phyloP scores from a whole-genome alignment of 2,113 vertebrate species.

The Sialia sialis region DNA sequence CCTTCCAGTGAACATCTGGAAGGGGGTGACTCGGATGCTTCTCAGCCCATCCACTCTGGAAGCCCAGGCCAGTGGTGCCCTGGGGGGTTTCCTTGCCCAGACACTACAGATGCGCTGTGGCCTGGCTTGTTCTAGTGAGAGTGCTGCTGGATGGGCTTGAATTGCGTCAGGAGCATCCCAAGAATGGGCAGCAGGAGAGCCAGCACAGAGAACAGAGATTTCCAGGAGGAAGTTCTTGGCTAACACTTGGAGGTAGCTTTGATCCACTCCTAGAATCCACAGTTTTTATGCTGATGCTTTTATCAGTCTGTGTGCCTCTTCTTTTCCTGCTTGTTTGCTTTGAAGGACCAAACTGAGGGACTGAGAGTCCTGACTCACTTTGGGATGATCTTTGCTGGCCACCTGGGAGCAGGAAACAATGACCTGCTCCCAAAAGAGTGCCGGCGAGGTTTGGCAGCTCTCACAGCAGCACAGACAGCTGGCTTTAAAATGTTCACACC shows the following conservation, averaged over 20 bases:
- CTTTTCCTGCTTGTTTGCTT: neutral
- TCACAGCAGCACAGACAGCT: conserved; percentile 13
- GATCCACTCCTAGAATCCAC: neutral
- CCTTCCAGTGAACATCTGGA: neutral
- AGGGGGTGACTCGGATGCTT: neutral
- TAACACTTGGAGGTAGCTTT: neutral
- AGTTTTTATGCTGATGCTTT: neutral
- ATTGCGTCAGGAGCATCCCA: neutral
- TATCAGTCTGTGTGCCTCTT: neutral
- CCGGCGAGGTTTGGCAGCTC: conserved; percentile 2
- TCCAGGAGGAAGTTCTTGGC: neutral
- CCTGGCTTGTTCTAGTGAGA: neutral
- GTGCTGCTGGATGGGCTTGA: neutral
- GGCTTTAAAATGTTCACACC: neutral
- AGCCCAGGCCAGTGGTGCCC: neutral
- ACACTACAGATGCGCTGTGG: neutral
- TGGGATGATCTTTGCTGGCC: neutral
- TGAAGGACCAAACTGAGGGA: neutral
- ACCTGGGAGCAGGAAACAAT: conserved; percentile 9
- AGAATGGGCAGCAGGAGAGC: neutral
- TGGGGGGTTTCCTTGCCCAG: neutral
- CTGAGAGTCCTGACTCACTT: neutral
- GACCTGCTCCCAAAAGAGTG: neutral
- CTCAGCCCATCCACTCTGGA: neutral
- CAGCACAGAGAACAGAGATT: neutral